Percentiles rank a stretch among this genome's conserved stretches.
Conservation (phyloP, 2,797 vertebrate genomes). For the Microchirus variegatus region DNA sequence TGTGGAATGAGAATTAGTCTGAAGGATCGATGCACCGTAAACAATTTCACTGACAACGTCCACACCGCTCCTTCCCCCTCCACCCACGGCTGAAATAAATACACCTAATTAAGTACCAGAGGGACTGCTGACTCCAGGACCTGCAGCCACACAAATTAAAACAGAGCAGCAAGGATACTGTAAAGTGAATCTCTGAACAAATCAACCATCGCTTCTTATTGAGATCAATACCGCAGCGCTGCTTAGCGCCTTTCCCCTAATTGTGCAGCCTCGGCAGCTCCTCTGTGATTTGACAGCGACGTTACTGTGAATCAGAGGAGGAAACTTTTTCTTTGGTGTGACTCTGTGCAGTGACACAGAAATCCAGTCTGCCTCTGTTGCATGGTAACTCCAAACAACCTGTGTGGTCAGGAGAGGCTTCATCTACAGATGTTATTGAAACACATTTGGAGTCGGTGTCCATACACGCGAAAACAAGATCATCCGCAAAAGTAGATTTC, state of each 20-base stretch:
- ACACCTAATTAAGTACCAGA: constrained; percentile 55
- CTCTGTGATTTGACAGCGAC: not conserved
- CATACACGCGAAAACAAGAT: too few species aligned
- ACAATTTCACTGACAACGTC: constrained; percentile 58
- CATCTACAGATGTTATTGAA: too few species aligned
- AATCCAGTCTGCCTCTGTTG: too few species aligned
- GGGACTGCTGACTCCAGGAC: constrained; percentile 49
- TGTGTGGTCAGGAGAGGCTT: too few species aligned
- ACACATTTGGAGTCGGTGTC: too few species aligned
- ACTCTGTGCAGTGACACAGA: not conserved
- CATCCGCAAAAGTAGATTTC: too few species aligned
- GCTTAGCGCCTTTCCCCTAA: not conserved
- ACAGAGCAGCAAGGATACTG: constrained; percentile 31
- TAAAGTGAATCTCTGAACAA: constrained; percentile 15
- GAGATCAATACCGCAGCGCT: constrained; percentile 18
- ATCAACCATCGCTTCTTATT: constrained; percentile 34
- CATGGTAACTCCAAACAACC: too few species aligned
- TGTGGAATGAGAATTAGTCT: constrained; percentile 58
- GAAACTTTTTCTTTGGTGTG: constrained; percentile 8
- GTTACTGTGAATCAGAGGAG: not conserved
- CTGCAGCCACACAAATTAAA: constrained; percentile 22
- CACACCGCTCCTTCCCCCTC: constrained; percentile 6
- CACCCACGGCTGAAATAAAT: constrained; percentile 51
- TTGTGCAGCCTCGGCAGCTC: constrained; percentile 20
- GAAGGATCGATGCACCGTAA: constrained; percentile 65